Percentiles rank a stretch among this genome's conserved stretches.
These are phyloP conservation scores for Nerophis ophidion DNA, from an alignment of 2,113 vertebrate genomes.

Conservation along the genomic window DNA sequence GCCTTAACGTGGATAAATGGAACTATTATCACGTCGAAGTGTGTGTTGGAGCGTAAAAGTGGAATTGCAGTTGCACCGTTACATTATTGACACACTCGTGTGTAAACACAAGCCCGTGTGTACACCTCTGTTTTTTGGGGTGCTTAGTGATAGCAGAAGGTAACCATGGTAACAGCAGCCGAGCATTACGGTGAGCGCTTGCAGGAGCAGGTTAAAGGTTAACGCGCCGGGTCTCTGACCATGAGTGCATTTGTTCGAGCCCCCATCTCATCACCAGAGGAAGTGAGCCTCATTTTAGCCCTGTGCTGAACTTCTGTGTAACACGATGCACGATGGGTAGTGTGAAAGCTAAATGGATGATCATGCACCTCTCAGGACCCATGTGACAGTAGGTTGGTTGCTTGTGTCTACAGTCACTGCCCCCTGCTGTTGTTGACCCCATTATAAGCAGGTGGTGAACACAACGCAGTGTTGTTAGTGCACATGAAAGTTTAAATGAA, in stretches of 20 bases:
- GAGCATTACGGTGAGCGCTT: conserved; percentile 5
- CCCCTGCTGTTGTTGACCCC: no score
- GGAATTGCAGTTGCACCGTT: conserved; percentile 5
- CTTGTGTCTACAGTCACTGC: no score
- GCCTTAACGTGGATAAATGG: conserved; percentile 31
- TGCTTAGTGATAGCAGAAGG: conserved; percentile 44
- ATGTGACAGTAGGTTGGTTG: no score
- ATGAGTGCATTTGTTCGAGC: not conserved
- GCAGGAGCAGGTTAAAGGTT: conserved; percentile 21
- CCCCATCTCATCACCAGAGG: not conserved
- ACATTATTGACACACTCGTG: conserved; percentile 13
- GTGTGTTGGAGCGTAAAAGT: conserved; percentile 6
- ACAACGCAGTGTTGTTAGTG: not conserved
- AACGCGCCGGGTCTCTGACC: conserved; percentile 7
- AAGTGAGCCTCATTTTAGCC: not conserved
- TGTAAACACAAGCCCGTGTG: conserved; percentile 5
- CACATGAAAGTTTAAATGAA: no score
- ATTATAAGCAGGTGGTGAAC: no score
- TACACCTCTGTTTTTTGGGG: conserved; percentile 2
- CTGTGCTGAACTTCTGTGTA: no score
- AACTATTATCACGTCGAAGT: conserved; percentile 27
- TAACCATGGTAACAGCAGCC: conserved; percentile 45
- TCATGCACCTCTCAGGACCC: no score
- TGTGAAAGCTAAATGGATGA: no score
- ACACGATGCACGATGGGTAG: no score